These are phyloP conservation scores for Xenopus petersii DNA, from an alignment of 2,797 vertebrate genomes.

Conservation along the genomic window DNA sequence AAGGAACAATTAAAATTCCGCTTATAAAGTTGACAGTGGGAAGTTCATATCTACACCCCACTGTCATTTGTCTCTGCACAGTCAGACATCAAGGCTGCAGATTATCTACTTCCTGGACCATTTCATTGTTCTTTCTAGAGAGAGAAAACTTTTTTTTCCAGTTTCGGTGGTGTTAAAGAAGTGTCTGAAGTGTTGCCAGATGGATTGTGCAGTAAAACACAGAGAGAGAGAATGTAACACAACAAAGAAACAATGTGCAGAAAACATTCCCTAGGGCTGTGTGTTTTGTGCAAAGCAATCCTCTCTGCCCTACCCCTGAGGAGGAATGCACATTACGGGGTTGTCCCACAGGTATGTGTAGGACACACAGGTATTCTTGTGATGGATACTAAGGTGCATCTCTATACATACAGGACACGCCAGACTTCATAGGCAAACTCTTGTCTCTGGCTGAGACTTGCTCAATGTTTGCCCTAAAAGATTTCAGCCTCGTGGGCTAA, in stretches of 20 bases:
- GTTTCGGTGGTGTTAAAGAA: not conserved
- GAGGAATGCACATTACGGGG: constrained; percentile 52
- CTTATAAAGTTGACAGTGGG: too few relatives aligned
- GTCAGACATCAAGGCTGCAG: too few relatives aligned
- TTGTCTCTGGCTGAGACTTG: too few relatives aligned
- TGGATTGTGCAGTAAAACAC: constrained; percentile 25
- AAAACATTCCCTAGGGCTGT: constrained; percentile 52
- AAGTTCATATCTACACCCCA: too few relatives aligned
- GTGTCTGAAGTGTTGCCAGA: constrained; percentile 27
- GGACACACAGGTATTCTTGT: not conserved
- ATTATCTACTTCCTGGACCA: not conserved
- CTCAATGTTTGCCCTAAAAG: too few relatives aligned
- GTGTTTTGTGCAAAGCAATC: constrained; percentile 36
- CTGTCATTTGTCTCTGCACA: too few relatives aligned
- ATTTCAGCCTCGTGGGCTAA: too few relatives aligned
- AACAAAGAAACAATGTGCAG: constrained; percentile 48
- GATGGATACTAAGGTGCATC: too few relatives aligned
- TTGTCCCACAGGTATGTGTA: constrained; percentile 60
- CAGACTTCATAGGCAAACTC: too few relatives aligned
- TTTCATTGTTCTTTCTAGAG: not conserved
- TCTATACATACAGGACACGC: too few relatives aligned
- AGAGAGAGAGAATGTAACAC: not conserved
- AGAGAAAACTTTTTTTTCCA: constrained; percentile 13
- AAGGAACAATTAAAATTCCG: too few relatives aligned
- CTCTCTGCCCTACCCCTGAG: constrained; percentile 37